Evolutionary conservation across 2,888 invertebrate species (phyloP).

Genomic region (Yponomeuta evonymella): DNA sequence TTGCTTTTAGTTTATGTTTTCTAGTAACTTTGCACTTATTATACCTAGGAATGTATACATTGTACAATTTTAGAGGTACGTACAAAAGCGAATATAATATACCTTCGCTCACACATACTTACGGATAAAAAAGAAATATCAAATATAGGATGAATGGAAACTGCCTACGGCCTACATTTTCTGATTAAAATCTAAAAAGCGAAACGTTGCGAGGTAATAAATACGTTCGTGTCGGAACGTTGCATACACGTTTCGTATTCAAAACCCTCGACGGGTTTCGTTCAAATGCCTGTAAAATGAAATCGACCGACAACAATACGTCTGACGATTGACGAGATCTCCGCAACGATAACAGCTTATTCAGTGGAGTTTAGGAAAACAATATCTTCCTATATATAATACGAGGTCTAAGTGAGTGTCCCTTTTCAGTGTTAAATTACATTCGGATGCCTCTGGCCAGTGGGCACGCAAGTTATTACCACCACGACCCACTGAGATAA

Average conservation of each 20-base stretch:
- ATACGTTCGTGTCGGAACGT: neutral
- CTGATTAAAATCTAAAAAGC: neutral
- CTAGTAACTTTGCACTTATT: neutral
- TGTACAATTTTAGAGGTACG: neutral
- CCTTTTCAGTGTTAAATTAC: constrained; percentile 1
- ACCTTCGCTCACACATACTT: neutral
- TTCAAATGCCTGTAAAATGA: neutral
- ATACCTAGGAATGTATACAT: neutral
- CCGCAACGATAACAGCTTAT: neutral
- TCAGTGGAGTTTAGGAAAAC: neutral
- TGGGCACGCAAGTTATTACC: neutral
- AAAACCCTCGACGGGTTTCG: neutral
- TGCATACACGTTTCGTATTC: neutral
- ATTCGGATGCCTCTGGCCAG: neutral
- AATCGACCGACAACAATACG: neutral
- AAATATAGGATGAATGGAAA: neutral
- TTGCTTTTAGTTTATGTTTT: neutral
- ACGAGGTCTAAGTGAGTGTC: neutral
- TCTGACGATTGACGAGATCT: neutral
- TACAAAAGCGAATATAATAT: neutral
- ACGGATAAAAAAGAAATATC: neutral
- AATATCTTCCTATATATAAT: neutral
- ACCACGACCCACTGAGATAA: neutral
- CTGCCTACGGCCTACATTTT: neutral
- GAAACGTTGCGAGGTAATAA: neutral